A percentile compares a stretch with the other conserved stretches of the same genome.
phyloP scores from a whole-genome alignment of 1,140 invertebrate genomes.

The Aphelinus certus region DNA sequence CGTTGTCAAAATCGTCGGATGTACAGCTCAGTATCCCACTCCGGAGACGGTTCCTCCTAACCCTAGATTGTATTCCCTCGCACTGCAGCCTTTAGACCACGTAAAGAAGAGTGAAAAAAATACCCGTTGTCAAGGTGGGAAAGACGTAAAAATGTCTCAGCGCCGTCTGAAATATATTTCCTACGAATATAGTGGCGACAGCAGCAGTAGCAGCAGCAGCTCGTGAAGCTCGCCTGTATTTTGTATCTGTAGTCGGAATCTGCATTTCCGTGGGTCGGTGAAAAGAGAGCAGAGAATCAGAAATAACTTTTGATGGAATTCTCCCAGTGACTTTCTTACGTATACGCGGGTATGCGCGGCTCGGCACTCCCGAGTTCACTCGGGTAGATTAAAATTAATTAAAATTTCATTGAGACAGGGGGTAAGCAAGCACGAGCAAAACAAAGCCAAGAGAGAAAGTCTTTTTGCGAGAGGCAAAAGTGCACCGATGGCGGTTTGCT shows the following conservation, averaged over 20 bases:
- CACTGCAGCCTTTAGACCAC: too few species aligned
- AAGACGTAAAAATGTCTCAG: constrained; percentile 16
- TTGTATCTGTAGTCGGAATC: constrained; percentile 18
- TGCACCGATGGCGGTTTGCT: background rate
- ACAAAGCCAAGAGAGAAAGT: background rate
- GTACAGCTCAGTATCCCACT: too few species aligned
- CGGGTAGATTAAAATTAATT: constrained; percentile 30
- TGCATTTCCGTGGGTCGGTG: constrained; percentile 14
- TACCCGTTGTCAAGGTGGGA: background rate
- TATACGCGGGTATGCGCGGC: background rate
- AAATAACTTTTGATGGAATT: constrained; percentile 25
- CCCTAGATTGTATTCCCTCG: too few species aligned
- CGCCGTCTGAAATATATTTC: constrained; percentile 24
- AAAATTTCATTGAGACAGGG: constrained; percentile 24
- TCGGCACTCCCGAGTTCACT: background rate
- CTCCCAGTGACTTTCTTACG: background rate
- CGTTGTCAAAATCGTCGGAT: too few species aligned
- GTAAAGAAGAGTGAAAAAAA: too few species aligned
- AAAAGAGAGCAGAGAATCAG: too few species aligned
- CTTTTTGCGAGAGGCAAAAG: background rate
- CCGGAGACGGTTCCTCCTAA: too few species aligned
- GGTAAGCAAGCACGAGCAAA: background rate
- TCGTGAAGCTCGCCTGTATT: background rate
- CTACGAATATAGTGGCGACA: background rate
- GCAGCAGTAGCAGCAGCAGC: too few species aligned